phyloP scores from a whole-genome alignment of 2,888 invertebrate genomes.

The Lithophane ornitopus region DNA sequence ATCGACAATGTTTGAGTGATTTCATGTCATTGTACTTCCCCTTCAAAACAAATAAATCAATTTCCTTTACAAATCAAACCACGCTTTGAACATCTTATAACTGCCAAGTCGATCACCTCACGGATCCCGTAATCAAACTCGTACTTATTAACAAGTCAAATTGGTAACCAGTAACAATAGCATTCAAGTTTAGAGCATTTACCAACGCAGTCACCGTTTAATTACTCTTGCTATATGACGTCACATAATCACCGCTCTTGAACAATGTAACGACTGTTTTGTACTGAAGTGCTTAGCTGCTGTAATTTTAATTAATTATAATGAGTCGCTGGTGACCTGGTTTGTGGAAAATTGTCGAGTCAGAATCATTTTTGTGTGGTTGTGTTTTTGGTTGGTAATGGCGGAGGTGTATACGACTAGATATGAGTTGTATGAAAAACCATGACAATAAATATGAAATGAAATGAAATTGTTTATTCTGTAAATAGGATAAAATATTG shows the following conservation, averaged over 20 bases:
- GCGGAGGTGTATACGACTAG: constrained; percentile 1
- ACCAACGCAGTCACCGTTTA: constrained; percentile 40
- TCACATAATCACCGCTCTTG: constrained; percentile 56
- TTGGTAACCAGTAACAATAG: constrained; percentile 14
- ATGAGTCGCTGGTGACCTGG: constrained; percentile 50
- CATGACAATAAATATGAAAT: too few relatives aligned
- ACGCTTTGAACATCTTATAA: not conserved
- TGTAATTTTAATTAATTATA: constrained; percentile 62
- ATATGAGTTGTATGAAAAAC: not conserved
- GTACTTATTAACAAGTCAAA: constrained; percentile 17
- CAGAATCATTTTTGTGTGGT: constrained; percentile 31
- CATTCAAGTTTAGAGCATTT: constrained; percentile 18
- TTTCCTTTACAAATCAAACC: not conserved
- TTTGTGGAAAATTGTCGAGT: constrained; percentile 46
- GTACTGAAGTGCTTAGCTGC: constrained; percentile 43
- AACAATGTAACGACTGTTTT: constrained; percentile 60
- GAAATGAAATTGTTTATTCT: too few relatives aligned
- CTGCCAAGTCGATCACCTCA: not conserved
- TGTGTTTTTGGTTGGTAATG: constrained; percentile 26
- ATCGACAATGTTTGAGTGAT: not conserved
- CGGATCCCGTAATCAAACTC: not conserved
- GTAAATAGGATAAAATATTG: too few relatives aligned
- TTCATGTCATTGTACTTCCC: not conserved
- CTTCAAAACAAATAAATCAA: not conserved
- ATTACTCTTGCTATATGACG: constrained; percentile 47